Base-by-base conservation (phyloP, 2,113 vertebrate genomes). In the Eulacestoma nigropectus region DNA sequence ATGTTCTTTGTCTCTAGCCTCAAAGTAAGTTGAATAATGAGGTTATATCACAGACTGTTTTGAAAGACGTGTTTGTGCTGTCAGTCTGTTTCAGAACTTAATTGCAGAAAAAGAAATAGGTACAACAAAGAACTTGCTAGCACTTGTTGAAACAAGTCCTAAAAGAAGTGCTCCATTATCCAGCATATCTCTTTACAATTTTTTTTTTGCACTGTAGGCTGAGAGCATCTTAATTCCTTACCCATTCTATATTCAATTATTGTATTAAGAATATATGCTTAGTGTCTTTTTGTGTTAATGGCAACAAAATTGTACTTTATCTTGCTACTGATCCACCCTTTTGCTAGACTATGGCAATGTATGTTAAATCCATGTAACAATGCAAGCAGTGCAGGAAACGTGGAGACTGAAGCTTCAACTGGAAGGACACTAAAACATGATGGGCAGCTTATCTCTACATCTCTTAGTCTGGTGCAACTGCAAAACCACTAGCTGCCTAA, bases 11-110 rank as follows among this genome's bases (percentile, higher is more conserved):
- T 30, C 39, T 75, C 15, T 70, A 65, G 15, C 47, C 50, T 86
- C 26, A 65, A 42, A 33, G n/a, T 41, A 7, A 39, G 42, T 13
- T 82, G 50, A 78, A 52, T 47, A 37, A 37, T 35, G 47, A 90
- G 33, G 33, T 82, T 53, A 13, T 68, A 42, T 37, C 15, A 50
- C 27, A 16, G 86, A 17, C 75, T 55, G 13, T 67, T 88, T 52
- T 13, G 15, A 52, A 37, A 80, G 35, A 8, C 6, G 5, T 0
- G 0, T 77, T 39, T 56, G n/a, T 70, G 37, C 44, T 86, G 7
- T 84, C 46, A 53, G 26, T 68, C 17, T 4, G 5, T 59, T 89
- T 72, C 23, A 57, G 87, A 78, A 35, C 21, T 63, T 84, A 32
- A 39, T 33, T 92, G 35, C 23, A 55, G 47, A 37, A 78, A 70